Evolutionary conservation across 2,888 invertebrate species (phyloP).

Genomic region (Catonia carolina): DNA sequence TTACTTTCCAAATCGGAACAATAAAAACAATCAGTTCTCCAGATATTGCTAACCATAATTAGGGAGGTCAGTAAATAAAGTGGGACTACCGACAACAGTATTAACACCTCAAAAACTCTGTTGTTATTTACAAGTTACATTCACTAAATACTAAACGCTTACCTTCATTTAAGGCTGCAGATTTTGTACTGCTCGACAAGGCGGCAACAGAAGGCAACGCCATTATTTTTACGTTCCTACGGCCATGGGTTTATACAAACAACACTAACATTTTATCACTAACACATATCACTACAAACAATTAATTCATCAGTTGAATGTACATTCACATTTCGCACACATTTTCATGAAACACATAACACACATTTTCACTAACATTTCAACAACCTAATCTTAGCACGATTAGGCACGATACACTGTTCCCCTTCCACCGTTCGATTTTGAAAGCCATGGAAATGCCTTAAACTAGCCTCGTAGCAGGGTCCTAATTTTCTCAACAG

Average conservation of each 20-base stretch:
- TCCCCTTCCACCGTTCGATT: slow-evolving; percentile 33
- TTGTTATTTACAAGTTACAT: no score
- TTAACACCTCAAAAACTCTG: no score
- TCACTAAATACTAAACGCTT: no score
- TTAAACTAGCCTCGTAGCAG: slow-evolving; percentile 51
- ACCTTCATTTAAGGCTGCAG: slow-evolving; percentile 33
- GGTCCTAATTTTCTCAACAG: slow-evolving; percentile 49
- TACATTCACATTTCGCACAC: background rate
- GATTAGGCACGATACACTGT: slow-evolving; percentile 16
- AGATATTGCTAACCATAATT: no score
- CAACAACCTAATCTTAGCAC: slow-evolving; percentile 6
- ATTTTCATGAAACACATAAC: background rate
- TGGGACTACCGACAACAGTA: no score
- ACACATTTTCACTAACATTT: background rate
- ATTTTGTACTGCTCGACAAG: slow-evolving; percentile 35
- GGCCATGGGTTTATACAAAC: slow-evolving; percentile 29
- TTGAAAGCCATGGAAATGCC: slow-evolving; percentile 36
- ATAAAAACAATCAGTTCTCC: no score
- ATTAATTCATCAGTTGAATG: no score
- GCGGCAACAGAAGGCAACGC: slow-evolving; percentile 41
- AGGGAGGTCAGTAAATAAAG: no score
- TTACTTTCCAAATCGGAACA: no score
- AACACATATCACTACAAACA: background rate
- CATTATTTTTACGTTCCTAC: slow-evolving; percentile 39
- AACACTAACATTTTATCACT: background rate